Percentiles rank a stretch among this genome's conserved stretches.
phyloP scores from a whole-genome alignment of 35 echinoderm and acorn worm species.

The Lytechinus pictus region DNA sequence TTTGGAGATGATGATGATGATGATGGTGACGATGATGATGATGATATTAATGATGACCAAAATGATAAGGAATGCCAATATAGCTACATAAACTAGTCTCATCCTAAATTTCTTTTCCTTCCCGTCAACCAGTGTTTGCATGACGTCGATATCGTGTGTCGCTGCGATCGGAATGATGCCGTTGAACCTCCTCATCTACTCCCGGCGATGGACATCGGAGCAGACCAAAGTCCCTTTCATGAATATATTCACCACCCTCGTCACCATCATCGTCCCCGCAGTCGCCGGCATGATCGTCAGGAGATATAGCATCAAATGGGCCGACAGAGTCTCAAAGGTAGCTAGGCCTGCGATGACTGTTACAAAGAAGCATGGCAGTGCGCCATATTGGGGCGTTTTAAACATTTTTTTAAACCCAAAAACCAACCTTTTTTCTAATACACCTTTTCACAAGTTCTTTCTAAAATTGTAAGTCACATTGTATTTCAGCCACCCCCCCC shows the following conservation, averaged over 20 bases:
- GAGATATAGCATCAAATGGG: not conserved
- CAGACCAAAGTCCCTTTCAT: conserved; percentile 32
- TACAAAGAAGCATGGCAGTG: not conserved
- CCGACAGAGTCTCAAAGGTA: not conserved
- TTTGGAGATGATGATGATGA: not conserved
- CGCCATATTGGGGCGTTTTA: not conserved
- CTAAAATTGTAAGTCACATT: not conserved
- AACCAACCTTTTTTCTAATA: too few species aligned
- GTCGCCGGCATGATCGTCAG: conserved; percentile 23
- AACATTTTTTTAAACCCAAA: not conserved
- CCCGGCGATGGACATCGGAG: conserved; percentile 32
- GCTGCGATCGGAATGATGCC: conserved; percentile 45
- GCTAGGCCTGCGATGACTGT: not conserved
- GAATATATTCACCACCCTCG: conserved; percentile 35
- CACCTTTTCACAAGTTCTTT: not conserved
- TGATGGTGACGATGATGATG: not conserved
- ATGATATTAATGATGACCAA: not conserved
- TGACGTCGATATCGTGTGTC: conserved; percentile 28
- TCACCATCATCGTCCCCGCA: conserved; percentile 37
- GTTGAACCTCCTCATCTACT: conserved; percentile 45
- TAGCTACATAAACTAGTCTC: not conserved
- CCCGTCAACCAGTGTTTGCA: conserved; percentile 1
- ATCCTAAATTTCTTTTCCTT: not conserved
- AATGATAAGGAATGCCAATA: not conserved
- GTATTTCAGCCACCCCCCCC: not conserved